Conservation (phyloP, 2,113 vertebrate species). For the Peromyscus polionotus region DNA sequence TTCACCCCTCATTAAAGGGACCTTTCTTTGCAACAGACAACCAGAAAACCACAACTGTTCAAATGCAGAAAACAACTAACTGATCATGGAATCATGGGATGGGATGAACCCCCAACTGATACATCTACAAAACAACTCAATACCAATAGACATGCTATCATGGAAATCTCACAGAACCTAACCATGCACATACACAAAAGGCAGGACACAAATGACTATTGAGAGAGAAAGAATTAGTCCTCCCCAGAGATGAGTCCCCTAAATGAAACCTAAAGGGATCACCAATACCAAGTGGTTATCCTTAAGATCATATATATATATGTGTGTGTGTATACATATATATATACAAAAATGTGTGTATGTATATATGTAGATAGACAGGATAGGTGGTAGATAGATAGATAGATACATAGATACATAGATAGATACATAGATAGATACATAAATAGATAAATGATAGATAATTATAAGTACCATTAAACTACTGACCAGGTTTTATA, state of each 20-base stretch:
- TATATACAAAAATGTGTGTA: too few relatives aligned
- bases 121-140: not conserved
- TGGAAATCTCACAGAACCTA: not conserved
- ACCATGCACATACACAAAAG: too few relatives aligned
- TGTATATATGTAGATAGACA: not conserved
- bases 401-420: not conserved
- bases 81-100: too few relatives aligned
- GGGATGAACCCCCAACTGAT: not conserved
- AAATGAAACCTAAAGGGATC: not conserved
- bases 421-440: too few relatives aligned
- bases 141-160: not conserved
- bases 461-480: too few relatives aligned
- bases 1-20: not conserved
- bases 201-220: not conserved
- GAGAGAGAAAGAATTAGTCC: not conserved
- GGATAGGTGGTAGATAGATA: too few relatives aligned
- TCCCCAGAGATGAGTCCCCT: not conserved
- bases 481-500: too few relatives aligned
- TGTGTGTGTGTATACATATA: too few relatives aligned
- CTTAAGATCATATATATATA: not conserved
- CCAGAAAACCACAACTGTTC: not conserved
- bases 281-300: not conserved
- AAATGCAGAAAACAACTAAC: not conserved
- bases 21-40: not conserved
- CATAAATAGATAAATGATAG: too few relatives aligned